Conservation (phyloP, 2,797 vertebrate genomes). For the Gymnocypris eckloni region DNA sequence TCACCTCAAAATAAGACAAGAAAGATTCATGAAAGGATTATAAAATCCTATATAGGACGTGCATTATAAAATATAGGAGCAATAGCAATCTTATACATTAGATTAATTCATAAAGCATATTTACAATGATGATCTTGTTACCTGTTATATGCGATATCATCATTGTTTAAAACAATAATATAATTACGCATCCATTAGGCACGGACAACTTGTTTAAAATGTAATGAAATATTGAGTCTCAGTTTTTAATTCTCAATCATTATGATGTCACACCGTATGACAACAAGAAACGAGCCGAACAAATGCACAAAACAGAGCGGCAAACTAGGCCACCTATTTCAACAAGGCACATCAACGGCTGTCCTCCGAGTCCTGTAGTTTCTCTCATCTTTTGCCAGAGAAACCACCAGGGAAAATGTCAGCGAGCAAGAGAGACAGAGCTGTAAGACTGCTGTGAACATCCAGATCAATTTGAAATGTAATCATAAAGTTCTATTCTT, state of each 20-base stretch:
- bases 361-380: slow-evolving; percentile 43
- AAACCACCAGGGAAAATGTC: slow-evolving; percentile 22
- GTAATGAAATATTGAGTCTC: neutral
- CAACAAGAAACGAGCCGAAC: slow-evolving; percentile 9
- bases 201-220: neutral
- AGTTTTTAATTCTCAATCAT: neutral
- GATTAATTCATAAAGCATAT: neutral
- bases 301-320: neutral
- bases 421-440: slow-evolving; percentile 20
- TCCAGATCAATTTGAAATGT: slow-evolving; percentile 59
- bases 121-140: neutral
- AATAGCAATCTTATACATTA: neutral
- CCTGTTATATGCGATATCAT: neutral
- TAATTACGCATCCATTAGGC: neutral
- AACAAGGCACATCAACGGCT: slow-evolving; percentile 20
- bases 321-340: slow-evolving; percentile 42
- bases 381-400: slow-evolving; percentile 29
- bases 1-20: neutral
- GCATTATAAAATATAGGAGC: neutral
- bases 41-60: too few species aligned
- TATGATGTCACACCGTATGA: slow-evolving; percentile 31
- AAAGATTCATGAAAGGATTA: neutral
- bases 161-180: neutral
- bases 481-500: slow-evolving; percentile 58
- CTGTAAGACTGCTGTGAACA: slow-evolving; percentile 39